Percentiles rank a stretch among this genome's conserved stretches.
phyloP scores from a whole-genome alignment of 1,140 invertebrate species.

The Melanaphis sacchari region DNA sequence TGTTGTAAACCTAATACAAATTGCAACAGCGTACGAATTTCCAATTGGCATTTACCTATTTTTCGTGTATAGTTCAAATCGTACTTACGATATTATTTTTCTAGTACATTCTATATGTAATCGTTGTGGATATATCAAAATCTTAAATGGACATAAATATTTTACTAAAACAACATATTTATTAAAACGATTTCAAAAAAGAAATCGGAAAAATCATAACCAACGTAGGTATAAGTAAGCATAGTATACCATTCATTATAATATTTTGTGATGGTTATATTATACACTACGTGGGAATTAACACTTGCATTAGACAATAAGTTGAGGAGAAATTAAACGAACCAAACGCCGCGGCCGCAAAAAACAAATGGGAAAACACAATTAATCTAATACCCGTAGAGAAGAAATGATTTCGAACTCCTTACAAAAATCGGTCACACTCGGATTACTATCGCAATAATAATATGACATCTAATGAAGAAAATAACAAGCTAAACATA shows the following conservation, averaged over 20 bases:
- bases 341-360: neutral
- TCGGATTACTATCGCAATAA: neutral
- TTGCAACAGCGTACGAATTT: too few species aligned
- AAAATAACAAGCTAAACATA: neutral
- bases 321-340: conserved; percentile 6
- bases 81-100: neutral
- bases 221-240: neutral
- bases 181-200: neutral
- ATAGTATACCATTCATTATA: neutral
- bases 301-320: neutral
- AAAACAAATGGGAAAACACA: neutral
- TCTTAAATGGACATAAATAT: neutral
- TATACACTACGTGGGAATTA: neutral
- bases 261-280: neutral
- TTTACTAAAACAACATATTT: neutral
- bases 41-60: too few species aligned
- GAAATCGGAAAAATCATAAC: neutral
- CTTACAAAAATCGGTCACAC: neutral
- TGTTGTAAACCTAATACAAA: too few species aligned
- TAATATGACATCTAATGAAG: neutral
- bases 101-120: too few species aligned
- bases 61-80: neutral
- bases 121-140: too few species aligned
- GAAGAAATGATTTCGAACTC: conserved; percentile 6
- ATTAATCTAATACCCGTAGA: conserved; percentile 14